phyloP scores from a whole-genome alignment of 2,113 vertebrate genomes.

The Lophura nycthemera region DNA sequence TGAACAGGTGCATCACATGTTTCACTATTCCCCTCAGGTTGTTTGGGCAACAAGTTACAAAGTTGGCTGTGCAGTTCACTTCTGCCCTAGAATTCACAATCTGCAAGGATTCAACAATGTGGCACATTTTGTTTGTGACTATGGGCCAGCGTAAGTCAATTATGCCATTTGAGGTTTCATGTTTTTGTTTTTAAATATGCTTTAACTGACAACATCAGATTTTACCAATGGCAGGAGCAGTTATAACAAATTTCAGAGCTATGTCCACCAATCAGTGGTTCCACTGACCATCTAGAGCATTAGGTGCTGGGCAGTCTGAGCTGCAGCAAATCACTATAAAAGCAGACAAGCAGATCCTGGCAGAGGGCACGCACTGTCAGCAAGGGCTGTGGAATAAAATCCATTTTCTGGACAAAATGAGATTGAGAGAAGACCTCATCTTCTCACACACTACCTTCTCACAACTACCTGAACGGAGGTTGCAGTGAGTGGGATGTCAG shows the following conservation, averaged over 20 bases:
- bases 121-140: conserved; percentile 79
- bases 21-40: conserved; percentile 54
- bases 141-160: conserved; percentile 76
- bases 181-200: background rate
- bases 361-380: background rate
- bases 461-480: background rate
- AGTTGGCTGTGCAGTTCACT: conserved; percentile 77
- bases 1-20: fast-evolving
- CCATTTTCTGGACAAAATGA: background rate
- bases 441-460: no score
- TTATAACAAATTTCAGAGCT: background rate
- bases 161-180: background rate
- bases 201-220: background rate
- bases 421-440: background rate
- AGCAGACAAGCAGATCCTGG: background rate
- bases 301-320: background rate
- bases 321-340: background rate
- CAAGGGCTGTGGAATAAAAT: background rate
- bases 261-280: fast-evolving
- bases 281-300: background rate
- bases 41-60: conserved; percentile 80
- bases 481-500: background rate
- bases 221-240: background rate
- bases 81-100: conserved; percentile 41
- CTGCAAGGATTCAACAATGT: background rate